A percentile compares a stretch with the other conserved stretches of the same genome.
Evolutionary conservation across 2,797 vertebrate species (phyloP).

Genomic region (Thalassophryne amazonica): DNA sequence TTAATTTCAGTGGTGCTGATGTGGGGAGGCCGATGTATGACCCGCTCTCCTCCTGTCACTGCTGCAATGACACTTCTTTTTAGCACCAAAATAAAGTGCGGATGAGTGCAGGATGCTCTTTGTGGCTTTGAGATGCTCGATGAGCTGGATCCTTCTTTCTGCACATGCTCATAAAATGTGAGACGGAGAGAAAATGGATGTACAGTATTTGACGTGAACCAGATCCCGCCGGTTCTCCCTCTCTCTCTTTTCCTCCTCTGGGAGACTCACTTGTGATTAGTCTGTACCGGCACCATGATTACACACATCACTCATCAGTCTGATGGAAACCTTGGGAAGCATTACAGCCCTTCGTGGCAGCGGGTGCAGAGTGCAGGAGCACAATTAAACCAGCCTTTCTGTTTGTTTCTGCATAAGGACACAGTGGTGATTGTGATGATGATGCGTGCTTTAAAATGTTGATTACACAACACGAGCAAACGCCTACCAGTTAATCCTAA

Average conservation of each 20-base stretch:
- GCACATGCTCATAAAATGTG: not conserved
- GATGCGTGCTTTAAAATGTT: slow-evolving; percentile 4
- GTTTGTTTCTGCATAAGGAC: not conserved
- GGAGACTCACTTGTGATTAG: slow-evolving; percentile 50
- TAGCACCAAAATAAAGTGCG: not conserved
- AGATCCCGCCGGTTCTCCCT: slow-evolving; percentile 12
- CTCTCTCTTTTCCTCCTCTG: slow-evolving; percentile 4
- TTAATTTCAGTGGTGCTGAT: slow-evolving; percentile 4
- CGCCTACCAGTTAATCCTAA: not conserved
- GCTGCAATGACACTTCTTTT: not conserved
- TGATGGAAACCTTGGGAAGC: slow-evolving; percentile 53
- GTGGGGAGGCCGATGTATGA: not conserved
- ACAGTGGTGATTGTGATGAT: not conserved
- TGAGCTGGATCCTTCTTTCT: not conserved
- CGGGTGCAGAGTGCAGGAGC: slow-evolving; percentile 1
- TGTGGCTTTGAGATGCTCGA: not conserved
- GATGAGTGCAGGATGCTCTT: not conserved
- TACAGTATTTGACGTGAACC: not conserved
- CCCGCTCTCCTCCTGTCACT: slow-evolving; percentile 1
- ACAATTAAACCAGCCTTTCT: slow-evolving; percentile 3
- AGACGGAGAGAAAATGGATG: slow-evolving; percentile 7
- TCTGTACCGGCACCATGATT: slow-evolving; percentile 45
- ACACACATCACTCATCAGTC: slow-evolving; percentile 49
- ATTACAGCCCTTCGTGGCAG: slow-evolving; percentile 32
- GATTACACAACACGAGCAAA: not conserved